A percentile compares a stretch with the other conserved stretches of the same genome.
Evolutionary conservation across 2,113 vertebrate genomes (phyloP).

Genomic region (Falcunculus frontatus): DNA sequence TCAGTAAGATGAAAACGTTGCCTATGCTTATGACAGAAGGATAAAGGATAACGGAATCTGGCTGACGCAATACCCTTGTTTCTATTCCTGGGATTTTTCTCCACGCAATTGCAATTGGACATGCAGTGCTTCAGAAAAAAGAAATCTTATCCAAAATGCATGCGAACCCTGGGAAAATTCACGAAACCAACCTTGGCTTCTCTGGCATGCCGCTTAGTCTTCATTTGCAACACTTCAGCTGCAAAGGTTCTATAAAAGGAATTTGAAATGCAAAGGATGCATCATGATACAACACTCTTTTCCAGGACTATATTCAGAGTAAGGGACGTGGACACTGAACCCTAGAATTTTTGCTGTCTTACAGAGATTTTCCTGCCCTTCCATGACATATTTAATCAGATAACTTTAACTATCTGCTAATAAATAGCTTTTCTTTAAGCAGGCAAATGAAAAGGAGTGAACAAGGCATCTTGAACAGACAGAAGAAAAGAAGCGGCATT

Average conservation of each 20-base stretch:
- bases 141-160: neutral
- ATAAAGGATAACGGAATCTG: neutral
- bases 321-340: neutral
- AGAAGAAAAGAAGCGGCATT: neutral
- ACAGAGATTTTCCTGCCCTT: neutral
- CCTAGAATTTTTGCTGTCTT: neutral
- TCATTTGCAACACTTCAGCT: neutral
- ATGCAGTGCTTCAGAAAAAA: neutral
- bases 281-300: neutral
- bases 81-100: neutral
- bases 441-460: neutral
- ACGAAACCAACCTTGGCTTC: neutral
- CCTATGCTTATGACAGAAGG: neutral
- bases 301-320: neutral
- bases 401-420: neutral
- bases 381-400: neutral
- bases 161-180: neutral
- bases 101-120: neutral
- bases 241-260: neutral
- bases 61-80: neutral
- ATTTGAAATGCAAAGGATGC: neutral
- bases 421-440: neutral
- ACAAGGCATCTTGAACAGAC: neutral
- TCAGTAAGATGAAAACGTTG: neutral
- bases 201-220: neutral